These are phyloP conservation scores for Macroglossus sobrinus DNA, from an alignment of 2,113 vertebrate genomes.

Conservation along the genomic window DNA sequence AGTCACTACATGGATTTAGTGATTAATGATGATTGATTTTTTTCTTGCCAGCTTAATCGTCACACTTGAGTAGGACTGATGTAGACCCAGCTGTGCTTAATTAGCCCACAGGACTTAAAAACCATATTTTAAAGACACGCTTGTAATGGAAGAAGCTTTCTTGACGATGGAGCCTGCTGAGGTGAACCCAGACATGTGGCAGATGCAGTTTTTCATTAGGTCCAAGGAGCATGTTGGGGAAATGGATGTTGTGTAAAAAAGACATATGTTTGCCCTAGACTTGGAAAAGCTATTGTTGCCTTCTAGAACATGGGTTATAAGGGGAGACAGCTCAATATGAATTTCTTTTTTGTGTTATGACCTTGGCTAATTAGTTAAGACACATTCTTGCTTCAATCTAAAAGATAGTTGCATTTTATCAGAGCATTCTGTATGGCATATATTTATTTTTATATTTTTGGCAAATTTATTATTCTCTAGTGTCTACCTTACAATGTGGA, in stretches of 20 bases:
- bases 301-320: not conserved
- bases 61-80: conserved; percentile 56
- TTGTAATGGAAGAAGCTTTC: conserved; percentile 55
- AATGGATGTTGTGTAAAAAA: not conserved
- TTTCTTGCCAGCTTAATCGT: conserved; percentile 71
- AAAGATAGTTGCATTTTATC: not conserved
- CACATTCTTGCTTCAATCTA: not conserved
- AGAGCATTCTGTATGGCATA: not conserved
- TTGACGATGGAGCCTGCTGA: conserved; percentile 20
- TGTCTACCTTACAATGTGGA: not conserved
- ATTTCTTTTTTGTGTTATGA: conserved; percentile 2
- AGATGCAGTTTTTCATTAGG: conserved; percentile 10
- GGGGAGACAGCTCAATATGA: not conserved
- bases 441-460: conserved; percentile 30
- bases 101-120: conserved; percentile 68
- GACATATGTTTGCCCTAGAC: not conserved
- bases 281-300: not conserved
- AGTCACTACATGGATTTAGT: conserved; percentile 68
- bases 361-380: conserved; percentile 13
- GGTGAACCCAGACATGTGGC: not conserved
- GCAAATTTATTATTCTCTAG: not conserved
- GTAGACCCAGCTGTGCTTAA: conserved; percentile 68
- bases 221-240: conserved; percentile 32
- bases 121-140: conserved; percentile 66
- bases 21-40: conserved; percentile 74